A percentile compares a stretch with the other conserved stretches of the same genome.
These are phyloP conservation scores for Lithodes maja DNA, from an alignment of 2,888 invertebrate genomes.

Conservation along the genomic window DNA sequence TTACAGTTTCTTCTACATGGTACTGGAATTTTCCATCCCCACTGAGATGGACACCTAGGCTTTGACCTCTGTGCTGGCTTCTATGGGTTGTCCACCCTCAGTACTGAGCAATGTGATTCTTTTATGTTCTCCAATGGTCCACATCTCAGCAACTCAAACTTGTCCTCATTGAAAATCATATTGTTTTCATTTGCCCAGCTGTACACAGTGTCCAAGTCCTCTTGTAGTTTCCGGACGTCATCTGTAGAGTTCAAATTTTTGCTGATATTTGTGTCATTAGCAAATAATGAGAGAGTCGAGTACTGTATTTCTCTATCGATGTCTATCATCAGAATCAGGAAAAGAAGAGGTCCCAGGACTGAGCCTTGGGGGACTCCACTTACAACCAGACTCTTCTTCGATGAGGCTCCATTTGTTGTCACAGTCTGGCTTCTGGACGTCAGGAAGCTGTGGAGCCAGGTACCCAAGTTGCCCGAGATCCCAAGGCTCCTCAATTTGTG, in stretches of 20 bases:
- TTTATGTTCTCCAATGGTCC: neutral
- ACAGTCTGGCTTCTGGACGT: no score
- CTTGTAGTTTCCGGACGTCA: slow-evolving; percentile 19
- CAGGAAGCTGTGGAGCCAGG: no score
- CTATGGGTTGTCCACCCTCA: neutral
- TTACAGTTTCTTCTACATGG: slow-evolving; percentile 2
- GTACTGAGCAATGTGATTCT: neutral
- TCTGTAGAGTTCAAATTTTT: neutral
- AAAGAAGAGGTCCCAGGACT: neutral
- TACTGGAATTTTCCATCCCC: neutral
- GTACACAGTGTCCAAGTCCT: slow-evolving; percentile 19
- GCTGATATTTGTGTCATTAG: slow-evolving; percentile 1
- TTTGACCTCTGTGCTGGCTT: neutral
- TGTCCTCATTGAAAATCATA: slow-evolving; percentile 18
- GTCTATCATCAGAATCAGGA: neutral
- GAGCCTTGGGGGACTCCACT: neutral
- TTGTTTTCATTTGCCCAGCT: slow-evolving; percentile 37
- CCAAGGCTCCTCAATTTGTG: no score
- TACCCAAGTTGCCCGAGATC: no score
- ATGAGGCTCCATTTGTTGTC: neutral
- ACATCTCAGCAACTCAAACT: slow-evolving; percentile 6
- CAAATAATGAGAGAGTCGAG: slow-evolving; percentile 15
- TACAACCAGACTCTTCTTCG: neutral
- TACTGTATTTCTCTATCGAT: neutral
- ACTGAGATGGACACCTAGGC: slow-evolving; percentile 18